A percentile compares a stretch with the other conserved stretches of the same genome.
phyloP scores from a whole-genome alignment of 2,888 invertebrate genomes.

The Synergus itoensis region DNA sequence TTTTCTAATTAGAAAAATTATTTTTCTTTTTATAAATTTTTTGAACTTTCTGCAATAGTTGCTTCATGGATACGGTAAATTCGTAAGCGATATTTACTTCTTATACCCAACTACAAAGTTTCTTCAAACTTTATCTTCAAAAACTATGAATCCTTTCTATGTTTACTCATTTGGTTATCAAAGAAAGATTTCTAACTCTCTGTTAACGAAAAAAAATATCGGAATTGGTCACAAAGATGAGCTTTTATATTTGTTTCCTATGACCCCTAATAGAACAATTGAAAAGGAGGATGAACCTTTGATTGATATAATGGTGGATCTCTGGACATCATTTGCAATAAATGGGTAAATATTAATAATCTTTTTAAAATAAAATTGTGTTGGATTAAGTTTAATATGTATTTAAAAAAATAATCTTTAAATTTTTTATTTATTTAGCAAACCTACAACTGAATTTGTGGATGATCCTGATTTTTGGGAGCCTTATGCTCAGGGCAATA shows the following conservation, averaged over 20 bases:
- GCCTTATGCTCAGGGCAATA: background rate
- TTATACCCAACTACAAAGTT: background rate
- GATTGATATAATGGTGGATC: background rate
- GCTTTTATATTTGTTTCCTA: background rate
- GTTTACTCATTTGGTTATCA: slow-evolving; percentile 7
- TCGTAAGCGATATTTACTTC: background rate
- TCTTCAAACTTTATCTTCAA: background rate
- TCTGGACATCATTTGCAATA: background rate
- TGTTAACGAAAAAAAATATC: background rate
- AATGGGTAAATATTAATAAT: slow-evolving; percentile 6
- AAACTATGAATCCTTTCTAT: background rate
- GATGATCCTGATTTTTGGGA: background rate
- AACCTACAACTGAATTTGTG: background rate
- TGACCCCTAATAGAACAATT: background rate
- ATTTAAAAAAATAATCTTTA: background rate
- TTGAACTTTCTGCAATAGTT: background rate
- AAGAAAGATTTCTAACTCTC: background rate
- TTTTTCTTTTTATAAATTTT: background rate
- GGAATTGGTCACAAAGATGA: background rate
- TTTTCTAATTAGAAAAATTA: background rate
- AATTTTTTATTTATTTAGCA: background rate
- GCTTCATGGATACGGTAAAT: background rate
- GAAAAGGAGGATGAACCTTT: background rate
- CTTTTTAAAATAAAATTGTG: background rate
- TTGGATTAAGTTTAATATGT: no score